Evolutionary conservation across 2,113 vertebrate species (phyloP), one percentile per base, ranked within the genome.

Genomic region (Dasyprocta punctata): DNA sequence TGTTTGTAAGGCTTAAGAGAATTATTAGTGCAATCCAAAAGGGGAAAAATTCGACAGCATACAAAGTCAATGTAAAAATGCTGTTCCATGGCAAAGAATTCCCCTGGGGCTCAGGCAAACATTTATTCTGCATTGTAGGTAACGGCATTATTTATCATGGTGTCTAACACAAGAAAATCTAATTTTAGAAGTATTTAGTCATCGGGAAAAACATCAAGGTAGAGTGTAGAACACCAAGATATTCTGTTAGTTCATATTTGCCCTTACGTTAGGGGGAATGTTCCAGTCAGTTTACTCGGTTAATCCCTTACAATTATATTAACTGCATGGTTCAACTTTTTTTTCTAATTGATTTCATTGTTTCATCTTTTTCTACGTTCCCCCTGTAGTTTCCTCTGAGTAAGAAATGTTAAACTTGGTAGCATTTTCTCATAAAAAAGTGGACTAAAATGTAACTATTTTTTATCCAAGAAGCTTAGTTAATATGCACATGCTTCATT

Each of bases 131-230:
- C 26, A 58, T 8, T 2, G 7, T 14, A 88, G 11, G 36, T 41
- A 65, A 19, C 20, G 38, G 33, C 24, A 7, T 82, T 90, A 67
- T 8, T 63, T 56, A n/a, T 44, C 69, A 73, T 20, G 54, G 54
- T 56, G 19, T 56, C 54, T 90, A 80, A 41, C 36, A 56, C 30
- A 83, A 78, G 75, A 81, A 78, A 93, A 80, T 47, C 67, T 78
- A 38, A 65, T 81, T 63, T 83, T 47, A 91, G 75, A 86, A 94
- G 85, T 44, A 92, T 56, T 56, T 63, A 93, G 91, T 58, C 41
- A 28, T 85, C 78, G 36, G 14, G 14, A 22, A 56, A 17, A 83
- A 26, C 22, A 80, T 84, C 38, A 89, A 96, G 80, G 11, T 17
- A 84, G 4, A 60, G 9, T 5, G 36, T 20, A 65, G 5, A 54